Conservation (phyloP, 2,888 invertebrate genomes). For the Nemotelus pantherinus region DNA sequence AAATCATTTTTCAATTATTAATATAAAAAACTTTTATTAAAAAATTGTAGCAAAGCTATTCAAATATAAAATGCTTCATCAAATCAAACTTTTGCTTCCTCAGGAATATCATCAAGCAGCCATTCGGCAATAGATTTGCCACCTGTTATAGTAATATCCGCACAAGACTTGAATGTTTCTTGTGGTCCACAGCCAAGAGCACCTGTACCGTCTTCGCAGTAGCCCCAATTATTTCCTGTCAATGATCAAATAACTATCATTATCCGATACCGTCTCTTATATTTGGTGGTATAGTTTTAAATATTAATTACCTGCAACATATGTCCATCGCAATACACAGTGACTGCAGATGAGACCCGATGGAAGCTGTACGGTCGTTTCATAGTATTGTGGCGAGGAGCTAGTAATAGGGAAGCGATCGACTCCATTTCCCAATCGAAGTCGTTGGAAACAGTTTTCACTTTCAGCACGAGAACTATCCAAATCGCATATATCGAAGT, state of each 20-base stretch:
- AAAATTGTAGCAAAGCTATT: background rate
- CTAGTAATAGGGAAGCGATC: conserved; percentile 53
- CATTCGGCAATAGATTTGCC: background rate
- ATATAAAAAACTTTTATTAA: background rate
- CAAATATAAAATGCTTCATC: background rate
- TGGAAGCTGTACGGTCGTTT: conserved; percentile 63
- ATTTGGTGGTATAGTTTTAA: too few relatives aligned
- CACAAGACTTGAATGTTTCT: conserved; percentile 65
- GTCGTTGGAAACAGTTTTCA: conserved; percentile 66
- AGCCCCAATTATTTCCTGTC: conserved; percentile 62
- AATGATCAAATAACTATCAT: conserved; percentile 26
- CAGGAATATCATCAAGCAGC: background rate
- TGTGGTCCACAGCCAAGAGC: conserved; percentile 65
- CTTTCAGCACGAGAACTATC: conserved; percentile 64
- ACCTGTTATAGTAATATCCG: conserved; percentile 59
- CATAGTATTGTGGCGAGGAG: conserved; percentile 55
- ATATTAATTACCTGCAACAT: conserved; percentile 62
- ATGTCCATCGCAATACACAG: conserved; percentile 70
- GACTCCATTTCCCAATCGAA: conserved; percentile 60
- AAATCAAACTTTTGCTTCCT: background rate
- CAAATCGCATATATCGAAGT: conserved; percentile 67
- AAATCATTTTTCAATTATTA: too few relatives aligned
- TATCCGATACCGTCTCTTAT: too few relatives aligned
- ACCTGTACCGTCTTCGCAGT: conserved; percentile 59
- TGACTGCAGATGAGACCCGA: conserved; percentile 65